These are phyloP conservation scores for Cervus canadensis DNA, from an alignment of 2,113 vertebrate species.

Conservation along the genomic window DNA sequence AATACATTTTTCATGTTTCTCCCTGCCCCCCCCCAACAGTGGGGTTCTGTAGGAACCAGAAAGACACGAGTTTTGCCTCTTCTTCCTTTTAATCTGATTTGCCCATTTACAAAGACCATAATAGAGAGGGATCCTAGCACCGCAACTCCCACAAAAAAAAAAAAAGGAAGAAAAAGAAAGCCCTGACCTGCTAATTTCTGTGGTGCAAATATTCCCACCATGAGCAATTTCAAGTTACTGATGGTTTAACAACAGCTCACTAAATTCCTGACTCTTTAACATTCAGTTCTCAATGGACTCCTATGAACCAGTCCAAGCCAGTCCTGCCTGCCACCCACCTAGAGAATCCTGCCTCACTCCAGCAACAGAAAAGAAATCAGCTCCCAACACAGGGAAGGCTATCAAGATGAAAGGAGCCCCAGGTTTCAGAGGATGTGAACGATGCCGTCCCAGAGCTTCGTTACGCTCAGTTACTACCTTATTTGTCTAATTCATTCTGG, in stretches of 20 bases:
- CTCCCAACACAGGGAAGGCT: slow-evolving; percentile 19
- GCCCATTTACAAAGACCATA: neutral
- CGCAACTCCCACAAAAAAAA: neutral
- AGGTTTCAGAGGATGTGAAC: slow-evolving; percentile 46
- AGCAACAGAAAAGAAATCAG: slow-evolving; percentile 7
- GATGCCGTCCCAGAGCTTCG: slow-evolving; percentile 46
- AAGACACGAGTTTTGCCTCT: neutral
- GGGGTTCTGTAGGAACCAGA: neutral
- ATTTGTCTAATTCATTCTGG: neutral
- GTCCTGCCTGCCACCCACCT: neutral
- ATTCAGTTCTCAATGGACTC: neutral
- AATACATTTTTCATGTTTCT: neutral
- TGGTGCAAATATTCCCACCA: neutral
- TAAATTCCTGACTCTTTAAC: neutral
- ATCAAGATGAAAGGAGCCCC: neutral
- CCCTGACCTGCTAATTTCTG: neutral
- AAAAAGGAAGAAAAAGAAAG: neutral
- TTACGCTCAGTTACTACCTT: slow-evolving; percentile 22
- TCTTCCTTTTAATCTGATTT: neutral
- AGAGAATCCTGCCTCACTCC: neutral
- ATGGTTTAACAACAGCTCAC: neutral
- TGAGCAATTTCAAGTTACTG: neutral
- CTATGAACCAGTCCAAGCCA: neutral
- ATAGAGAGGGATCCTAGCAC: neutral
- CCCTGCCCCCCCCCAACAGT: rapidly evolving